A percentile compares a stretch with the other conserved stretches of the same genome.
Evolutionary conservation across 2,797 vertebrate genomes (phyloP).

Genomic region (Myripristis jacobus): DNA sequence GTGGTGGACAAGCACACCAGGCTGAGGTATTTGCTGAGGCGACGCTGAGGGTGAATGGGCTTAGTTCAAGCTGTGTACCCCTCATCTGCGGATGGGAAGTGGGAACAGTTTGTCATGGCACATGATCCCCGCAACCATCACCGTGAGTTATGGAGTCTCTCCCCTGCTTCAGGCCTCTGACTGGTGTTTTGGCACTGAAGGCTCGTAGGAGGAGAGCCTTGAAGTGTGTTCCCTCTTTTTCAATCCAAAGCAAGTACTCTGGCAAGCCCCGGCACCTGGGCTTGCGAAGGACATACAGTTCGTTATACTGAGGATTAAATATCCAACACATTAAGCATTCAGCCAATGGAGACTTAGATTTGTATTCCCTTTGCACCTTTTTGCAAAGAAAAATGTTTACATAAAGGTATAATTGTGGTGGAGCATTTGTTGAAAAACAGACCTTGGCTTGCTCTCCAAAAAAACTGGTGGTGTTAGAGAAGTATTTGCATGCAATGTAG

Average conservation of each 20-base stretch:
- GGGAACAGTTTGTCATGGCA: slow-evolving; percentile 54
- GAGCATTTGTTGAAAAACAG: slow-evolving; percentile 11
- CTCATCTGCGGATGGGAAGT: slow-evolving; percentile 22
- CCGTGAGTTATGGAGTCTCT: slow-evolving; percentile 39
- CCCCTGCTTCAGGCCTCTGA: slow-evolving; percentile 50
- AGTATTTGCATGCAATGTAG: slow-evolving; percentile 12
- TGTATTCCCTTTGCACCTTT: slow-evolving; percentile 15
- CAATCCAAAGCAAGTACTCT: slow-evolving; percentile 36
- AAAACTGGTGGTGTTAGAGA: slow-evolving; percentile 33
- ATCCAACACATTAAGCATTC: slow-evolving; percentile 15
- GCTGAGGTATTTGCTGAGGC: neutral
- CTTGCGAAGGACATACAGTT: slow-evolving; percentile 31
- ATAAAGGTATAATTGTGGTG: slow-evolving; percentile 21
- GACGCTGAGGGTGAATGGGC: neutral
- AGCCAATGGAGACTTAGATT: slow-evolving; percentile 13
- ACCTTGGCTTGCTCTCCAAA: slow-evolving; percentile 8
- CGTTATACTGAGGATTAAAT: slow-evolving; percentile 20
- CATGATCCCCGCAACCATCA: slow-evolving; percentile 40
- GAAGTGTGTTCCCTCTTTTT: slow-evolving; percentile 47
- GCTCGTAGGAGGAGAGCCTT: slow-evolving; percentile 49
- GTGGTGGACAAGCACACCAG: neutral
- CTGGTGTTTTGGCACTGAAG: slow-evolving; percentile 53
- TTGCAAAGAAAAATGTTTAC: slow-evolving; percentile 37
- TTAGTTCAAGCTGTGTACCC: slow-evolving; percentile 32
- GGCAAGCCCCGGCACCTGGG: slow-evolving; percentile 6